Percentiles rank a stretch among this genome's conserved stretches.
Conservation (phyloP, 2,888 invertebrate species). For the Hydraecia micacea region DNA sequence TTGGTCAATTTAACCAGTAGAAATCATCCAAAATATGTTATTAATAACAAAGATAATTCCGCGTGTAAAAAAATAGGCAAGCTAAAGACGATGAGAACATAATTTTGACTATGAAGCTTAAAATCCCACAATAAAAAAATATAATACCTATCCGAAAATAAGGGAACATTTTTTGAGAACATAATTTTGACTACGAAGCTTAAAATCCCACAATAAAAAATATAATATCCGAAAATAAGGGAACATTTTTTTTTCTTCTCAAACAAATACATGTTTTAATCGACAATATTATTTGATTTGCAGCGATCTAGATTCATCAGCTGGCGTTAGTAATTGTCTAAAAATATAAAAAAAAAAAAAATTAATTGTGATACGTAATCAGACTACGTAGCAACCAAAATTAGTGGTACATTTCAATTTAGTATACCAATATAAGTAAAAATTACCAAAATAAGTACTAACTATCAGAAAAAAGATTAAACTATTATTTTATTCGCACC, state of each 20-base stretch:
- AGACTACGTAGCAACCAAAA: conserved; percentile 44
- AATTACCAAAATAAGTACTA: conserved; percentile 61
- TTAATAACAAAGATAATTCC: conserved; percentile 12
- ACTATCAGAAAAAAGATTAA: conserved; percentile 41
- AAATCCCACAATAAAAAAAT: conserved; percentile 47
- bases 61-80: conserved; percentile 41
- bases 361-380: conserved; percentile 32
- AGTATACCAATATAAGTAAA: conserved; percentile 40
- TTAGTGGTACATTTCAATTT: conserved; percentile 32
- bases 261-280: conserved; percentile 35
- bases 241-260: conserved; percentile 6
- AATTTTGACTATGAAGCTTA: conserved; percentile 58
- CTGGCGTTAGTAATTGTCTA: conserved; percentile 57
- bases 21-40: conserved; percentile 4
- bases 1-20: conserved; percentile 24
- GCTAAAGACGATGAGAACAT: conserved; percentile 61
- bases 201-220: conserved; percentile 47
- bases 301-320: conserved; percentile 40
- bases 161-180: conserved; percentile 44
- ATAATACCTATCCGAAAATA: conserved; percentile 33
- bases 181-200: conserved; percentile 59
- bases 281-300: conserved; percentile 46
- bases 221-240: conserved; percentile 34
- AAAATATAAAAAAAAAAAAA: conserved; percentile 30
- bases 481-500: conserved; percentile 51